Evolutionary conservation across 2,888 invertebrate genomes (phyloP), one percentile per base, ranked within the genome.

Genomic region (Caenorhabditis uteleia): DNA sequence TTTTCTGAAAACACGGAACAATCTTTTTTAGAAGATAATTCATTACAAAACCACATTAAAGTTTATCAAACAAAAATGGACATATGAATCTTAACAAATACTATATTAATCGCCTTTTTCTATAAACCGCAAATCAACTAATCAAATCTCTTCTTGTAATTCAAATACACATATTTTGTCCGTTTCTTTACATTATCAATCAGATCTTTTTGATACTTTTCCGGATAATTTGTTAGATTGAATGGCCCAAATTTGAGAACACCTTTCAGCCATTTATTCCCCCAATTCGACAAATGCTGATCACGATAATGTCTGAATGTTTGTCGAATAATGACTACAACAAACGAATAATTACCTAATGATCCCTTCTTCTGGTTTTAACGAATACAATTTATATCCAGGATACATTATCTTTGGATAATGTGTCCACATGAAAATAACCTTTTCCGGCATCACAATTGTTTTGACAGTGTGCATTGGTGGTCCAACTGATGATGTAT

Each of bases 391-490:
- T 14, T 31, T 36, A 29, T 31, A 53, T 16, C 57, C 57, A 1
- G 64, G 64, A 21, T 39, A 53, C 21, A 64, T 40, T 39, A 54
- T 53, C 1, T 23, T 23, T 10, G 64, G 64, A 10, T 25, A 27
- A 33, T 64, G 64, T 5, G 56, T 64, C 56, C 55, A 64, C 51
- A 57, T 64, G 14, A 53, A 53, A 5, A 53, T 27, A 3, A 62
- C 56, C 31, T 54, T 65, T 25, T 53, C 58, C 2, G 64, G 58
- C 21, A 29, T 38, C 2, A 65, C 44, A 29, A 65, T 65, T 25
- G 50, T 50, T 38, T 65, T 65, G 18, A 40, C 64, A 3, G 64
- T 65, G 46, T 65, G 64, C 3, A 46, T 56, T 6, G 53, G 54
- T 3, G 64, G 64, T 12, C 64, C 64, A 27, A 31, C 34, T 3